phyloP scores from a whole-genome alignment of 2,888 invertebrate genomes.

The Phalangium opilio region DNA sequence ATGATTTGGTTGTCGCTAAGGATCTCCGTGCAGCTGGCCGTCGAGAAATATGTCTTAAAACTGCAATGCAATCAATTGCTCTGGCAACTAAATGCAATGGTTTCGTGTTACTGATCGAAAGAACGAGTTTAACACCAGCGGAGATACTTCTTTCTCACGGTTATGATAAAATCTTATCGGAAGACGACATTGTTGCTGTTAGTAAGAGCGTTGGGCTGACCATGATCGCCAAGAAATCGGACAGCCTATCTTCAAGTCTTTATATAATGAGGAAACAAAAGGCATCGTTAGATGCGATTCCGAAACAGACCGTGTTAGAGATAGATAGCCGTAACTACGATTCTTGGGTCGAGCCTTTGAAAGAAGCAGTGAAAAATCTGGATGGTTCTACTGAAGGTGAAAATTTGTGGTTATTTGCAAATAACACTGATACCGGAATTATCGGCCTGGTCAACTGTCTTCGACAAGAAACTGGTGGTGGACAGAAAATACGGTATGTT shows the following conservation, averaged over 20 bases:
- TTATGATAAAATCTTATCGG: constrained; percentile 8
- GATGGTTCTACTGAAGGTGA: constrained; percentile 34
- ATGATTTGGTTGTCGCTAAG: constrained; percentile 26
- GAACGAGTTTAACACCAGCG: constrained; percentile 18
- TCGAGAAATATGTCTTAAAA: constrained; percentile 2
- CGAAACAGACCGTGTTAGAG: constrained; percentile 14
- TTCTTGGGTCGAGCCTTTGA: constrained; percentile 63
- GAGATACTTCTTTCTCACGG: constrained; percentile 20
- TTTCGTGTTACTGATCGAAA: constrained; percentile 41
- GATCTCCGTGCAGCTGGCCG: constrained; percentile 10
- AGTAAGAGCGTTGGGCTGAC: constrained; percentile 15
- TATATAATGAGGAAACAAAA: constrained; percentile 46
- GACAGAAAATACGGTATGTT: constrained; percentile 42
- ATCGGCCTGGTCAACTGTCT: constrained; percentile 60
- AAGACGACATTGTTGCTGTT: constrained; percentile 13
- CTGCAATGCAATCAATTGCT: constrained; percentile 21
- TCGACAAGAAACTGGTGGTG: constrained; percentile 36
- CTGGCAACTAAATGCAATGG: constrained; percentile 50
- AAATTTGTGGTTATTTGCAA: constrained; percentile 45
- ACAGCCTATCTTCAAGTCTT: constrained; percentile 38
- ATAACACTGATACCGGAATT: constrained; percentile 54
- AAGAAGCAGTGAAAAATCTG: constrained; percentile 53
- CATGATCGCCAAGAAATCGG: constrained; percentile 38
- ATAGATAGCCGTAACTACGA: constrained; percentile 14
- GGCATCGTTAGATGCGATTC: constrained; percentile 4